Percentiles rank a stretch among this genome's conserved stretches.
Conservation (phyloP, 1,140 invertebrate genomes). For the Rhynchophorus ferrugineus region DNA sequence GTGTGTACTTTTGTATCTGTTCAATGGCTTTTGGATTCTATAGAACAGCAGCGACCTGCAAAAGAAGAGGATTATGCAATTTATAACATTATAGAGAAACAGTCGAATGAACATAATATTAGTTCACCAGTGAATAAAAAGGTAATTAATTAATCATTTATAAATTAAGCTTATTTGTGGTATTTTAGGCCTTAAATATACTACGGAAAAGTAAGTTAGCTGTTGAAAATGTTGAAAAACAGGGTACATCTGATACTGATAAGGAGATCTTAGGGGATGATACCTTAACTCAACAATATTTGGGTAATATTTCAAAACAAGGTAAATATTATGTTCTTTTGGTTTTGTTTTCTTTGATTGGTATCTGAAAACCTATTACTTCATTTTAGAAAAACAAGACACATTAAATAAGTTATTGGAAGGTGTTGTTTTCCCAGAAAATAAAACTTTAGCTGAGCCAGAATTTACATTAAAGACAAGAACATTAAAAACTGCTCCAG, state of each 20-base stretch:
- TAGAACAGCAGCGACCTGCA: slow-evolving; percentile 51
- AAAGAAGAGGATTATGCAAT: slow-evolving; percentile 50
- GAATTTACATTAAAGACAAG: no score
- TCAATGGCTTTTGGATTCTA: slow-evolving; percentile 68
- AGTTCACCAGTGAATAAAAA: slow-evolving; percentile 60
- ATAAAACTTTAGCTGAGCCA: no score
- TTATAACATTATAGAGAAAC: slow-evolving; percentile 27
- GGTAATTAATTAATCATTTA: slow-evolving; percentile 32
- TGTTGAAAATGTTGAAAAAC: slow-evolving; percentile 14
- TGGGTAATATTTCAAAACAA: no score
- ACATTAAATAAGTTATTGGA: no score
- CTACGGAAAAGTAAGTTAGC: slow-evolving; percentile 19
- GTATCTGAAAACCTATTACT: no score
- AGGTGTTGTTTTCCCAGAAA: no score
- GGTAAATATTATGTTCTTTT: no score
- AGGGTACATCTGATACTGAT: neutral
- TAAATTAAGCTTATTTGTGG: neutral
- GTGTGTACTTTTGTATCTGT: slow-evolving; percentile 53
- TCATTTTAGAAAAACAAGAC: no score
- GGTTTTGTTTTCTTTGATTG: no score
- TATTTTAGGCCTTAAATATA: slow-evolving; percentile 26
- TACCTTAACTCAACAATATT: neutral
- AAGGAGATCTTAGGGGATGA: neutral
- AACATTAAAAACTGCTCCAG: no score
- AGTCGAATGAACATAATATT: slow-evolving; percentile 30